These are phyloP conservation scores for Sebastes itinus DNA, from an alignment of 2,797 vertebrate species.

Conservation along the genomic window DNA sequence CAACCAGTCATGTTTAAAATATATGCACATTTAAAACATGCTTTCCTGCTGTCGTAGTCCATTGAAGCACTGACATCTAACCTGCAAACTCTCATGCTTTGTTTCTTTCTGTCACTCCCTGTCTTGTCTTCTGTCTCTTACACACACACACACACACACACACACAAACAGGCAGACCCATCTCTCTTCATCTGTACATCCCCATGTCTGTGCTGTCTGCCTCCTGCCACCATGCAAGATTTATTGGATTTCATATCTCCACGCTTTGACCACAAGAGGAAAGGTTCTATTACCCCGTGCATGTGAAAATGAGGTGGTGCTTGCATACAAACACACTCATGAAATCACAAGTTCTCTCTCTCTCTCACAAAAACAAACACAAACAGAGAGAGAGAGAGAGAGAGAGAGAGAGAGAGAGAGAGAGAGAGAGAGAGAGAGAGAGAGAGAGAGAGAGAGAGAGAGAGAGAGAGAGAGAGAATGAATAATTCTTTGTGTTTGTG, in stretches of 20 bases:
- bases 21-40: neutral
- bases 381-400: neutral
- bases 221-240: constrained; percentile 15
- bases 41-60: neutral
- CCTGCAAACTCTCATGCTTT: neutral
- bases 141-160: neutral
- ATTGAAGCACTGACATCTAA: neutral
- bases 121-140: neutral
- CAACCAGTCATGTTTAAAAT: neutral
- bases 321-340: neutral
- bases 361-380: neutral
- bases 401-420: neutral
- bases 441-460: neutral
- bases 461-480: neutral
- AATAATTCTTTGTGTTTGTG: neutral
- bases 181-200: constrained; percentile 11
- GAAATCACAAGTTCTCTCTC: neutral
- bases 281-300: constrained; percentile 3
- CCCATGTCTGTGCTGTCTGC: constrained; percentile 1
- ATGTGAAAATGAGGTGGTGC: neutral
- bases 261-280: constrained; percentile 21
- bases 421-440: neutral
- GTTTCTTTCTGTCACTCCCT: constrained; percentile 6
- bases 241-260: constrained; percentile 49
- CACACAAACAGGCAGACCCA: neutral